Evolutionary conservation across 2,797 vertebrate genomes (phyloP).

Genomic region (Muscicapa comitata): DNA sequence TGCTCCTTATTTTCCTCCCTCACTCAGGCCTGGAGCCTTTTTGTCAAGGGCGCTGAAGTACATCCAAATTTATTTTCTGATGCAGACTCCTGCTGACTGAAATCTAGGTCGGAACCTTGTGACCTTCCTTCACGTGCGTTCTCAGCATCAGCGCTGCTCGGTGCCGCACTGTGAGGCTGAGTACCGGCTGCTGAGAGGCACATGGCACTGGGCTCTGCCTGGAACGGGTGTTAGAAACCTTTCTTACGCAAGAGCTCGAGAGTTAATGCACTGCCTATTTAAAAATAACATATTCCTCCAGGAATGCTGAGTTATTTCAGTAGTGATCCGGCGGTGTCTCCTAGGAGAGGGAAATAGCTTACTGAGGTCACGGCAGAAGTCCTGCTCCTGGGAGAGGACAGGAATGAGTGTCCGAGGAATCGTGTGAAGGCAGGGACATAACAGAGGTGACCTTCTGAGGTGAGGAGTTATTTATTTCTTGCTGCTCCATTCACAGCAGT

Average conservation of each 20-base stretch:
- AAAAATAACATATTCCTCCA: not conserved
- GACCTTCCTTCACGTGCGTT: slow-evolving; percentile 35
- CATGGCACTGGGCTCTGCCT: not conserved
- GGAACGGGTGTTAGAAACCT: not conserved
- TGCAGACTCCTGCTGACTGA: slow-evolving; percentile 42
- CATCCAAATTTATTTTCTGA: slow-evolving; percentile 55
- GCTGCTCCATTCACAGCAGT: not conserved
- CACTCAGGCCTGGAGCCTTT: not conserved
- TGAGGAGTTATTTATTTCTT: not conserved
- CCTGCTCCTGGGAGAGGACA: not conserved
- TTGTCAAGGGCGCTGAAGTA: slow-evolving; percentile 41
- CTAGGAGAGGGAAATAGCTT: not conserved
- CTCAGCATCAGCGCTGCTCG: not conserved
- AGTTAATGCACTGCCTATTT: not conserved
- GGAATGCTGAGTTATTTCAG: not conserved
- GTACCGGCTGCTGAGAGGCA: not conserved
- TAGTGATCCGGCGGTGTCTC: not conserved
- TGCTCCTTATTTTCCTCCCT: not conserved
- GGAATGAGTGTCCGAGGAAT: not conserved
- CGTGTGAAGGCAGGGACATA: not conserved
- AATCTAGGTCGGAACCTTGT: slow-evolving; percentile 63
- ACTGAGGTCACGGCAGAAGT: not conserved
- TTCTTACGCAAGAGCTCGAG: not conserved
- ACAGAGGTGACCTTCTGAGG: not conserved
- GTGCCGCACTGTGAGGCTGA: not conserved